Percentiles rank a stretch among this genome's conserved stretches.
These are phyloP conservation scores for Amphiura filiformis DNA, from an alignment of 35 echinoderm and acorn worm genomes.

Conservation along the genomic window DNA sequence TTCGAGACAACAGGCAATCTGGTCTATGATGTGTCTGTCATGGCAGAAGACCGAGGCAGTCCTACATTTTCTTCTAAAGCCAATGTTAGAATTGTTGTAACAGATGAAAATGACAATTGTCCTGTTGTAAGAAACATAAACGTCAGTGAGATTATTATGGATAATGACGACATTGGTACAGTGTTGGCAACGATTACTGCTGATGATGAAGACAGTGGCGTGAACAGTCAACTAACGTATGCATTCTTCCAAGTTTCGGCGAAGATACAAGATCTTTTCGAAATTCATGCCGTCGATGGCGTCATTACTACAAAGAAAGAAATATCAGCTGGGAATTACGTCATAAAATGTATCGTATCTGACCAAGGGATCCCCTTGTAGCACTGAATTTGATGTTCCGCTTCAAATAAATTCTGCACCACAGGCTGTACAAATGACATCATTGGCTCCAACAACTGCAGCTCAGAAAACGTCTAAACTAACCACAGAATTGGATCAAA, in stretches of 20 bases:
- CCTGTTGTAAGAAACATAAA: background rate
- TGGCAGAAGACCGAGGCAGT: too few species aligned
- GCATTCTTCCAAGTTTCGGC: background rate
- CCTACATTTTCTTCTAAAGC: too few species aligned
- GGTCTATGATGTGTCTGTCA: too few species aligned
- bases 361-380: background rate
- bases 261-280: background rate
- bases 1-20: too few species aligned
- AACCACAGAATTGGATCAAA: too few species aligned
- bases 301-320: background rate
- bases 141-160: background rate
- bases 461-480: too few species aligned
- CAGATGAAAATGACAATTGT: conserved; percentile 20
- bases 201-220: background rate
- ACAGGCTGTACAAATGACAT: background rate
- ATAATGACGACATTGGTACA: background rate
- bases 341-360: background rate
- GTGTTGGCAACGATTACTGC: background rate
- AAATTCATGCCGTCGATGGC: background rate
- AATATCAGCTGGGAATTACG: background rate
- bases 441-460: background rate
- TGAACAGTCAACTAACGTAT: background rate
- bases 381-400: background rate
- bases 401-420: background rate
- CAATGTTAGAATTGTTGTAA: background rate